phyloP scores from a whole-genome alignment of 2,888 invertebrate genomes.

The Drosophila prostipennis region DNA sequence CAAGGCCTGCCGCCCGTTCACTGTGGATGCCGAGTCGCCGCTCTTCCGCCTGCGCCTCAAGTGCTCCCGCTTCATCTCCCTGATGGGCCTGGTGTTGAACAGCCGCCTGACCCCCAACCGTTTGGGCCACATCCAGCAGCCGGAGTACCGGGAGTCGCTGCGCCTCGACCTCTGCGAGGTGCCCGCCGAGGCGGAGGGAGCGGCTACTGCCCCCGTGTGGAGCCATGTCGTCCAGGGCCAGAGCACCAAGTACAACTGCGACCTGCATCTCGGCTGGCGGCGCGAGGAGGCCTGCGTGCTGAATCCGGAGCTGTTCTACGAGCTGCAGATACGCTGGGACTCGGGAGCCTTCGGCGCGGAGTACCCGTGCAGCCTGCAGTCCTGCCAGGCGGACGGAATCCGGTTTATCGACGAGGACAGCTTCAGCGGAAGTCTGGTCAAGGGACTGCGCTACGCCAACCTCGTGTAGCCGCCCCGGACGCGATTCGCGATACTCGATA shows the following conservation, averaged over 20 bases:
- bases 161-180: slow-evolving; percentile 75
- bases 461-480: slow-evolving; percentile 64
- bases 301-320: slow-evolving; percentile 80
- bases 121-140: slow-evolving; percentile 47
- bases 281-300: slow-evolving; percentile 79
- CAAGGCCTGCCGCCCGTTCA: slow-evolving; percentile 83
- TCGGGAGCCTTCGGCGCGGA: slow-evolving; percentile 80
- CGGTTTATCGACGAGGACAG: slow-evolving; percentile 77
- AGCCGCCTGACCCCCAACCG: slow-evolving; percentile 81
- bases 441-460: slow-evolving; percentile 81
- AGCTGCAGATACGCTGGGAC: slow-evolving; percentile 81
- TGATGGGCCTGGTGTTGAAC: slow-evolving; percentile 81
- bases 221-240: slow-evolving; percentile 73
- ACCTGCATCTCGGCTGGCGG: slow-evolving; percentile 77
- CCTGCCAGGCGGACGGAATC: slow-evolving; percentile 78
- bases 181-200: slow-evolving; percentile 35
- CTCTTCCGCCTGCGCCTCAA: slow-evolving; percentile 77
- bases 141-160: slow-evolving; percentile 80
- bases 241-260: slow-evolving; percentile 82
- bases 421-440: slow-evolving; percentile 80
- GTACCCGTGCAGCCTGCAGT: slow-evolving; percentile 83
- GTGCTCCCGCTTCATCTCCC: slow-evolving; percentile 80
- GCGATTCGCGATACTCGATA: background rate
- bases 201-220: slow-evolving; percentile 61
- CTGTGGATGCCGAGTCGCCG: slow-evolving; percentile 71